A percentile compares a stretch with the other conserved stretches of the same genome.
phyloP scores from a whole-genome alignment of 2,113 vertebrate species.

The Eolophus roseicapilla region DNA sequence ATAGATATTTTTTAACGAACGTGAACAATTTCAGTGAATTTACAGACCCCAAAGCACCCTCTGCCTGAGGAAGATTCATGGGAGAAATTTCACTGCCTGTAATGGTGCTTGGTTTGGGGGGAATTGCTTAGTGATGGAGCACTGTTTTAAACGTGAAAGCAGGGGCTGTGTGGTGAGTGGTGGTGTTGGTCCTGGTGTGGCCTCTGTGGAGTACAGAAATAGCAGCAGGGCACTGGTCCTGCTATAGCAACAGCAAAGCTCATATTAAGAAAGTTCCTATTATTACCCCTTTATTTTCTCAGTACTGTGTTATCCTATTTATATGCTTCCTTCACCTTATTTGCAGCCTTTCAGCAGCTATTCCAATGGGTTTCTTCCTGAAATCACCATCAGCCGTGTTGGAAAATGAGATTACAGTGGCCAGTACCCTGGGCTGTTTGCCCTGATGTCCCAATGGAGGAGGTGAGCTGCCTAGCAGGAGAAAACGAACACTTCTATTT shows the following conservation, averaged over 20 bases:
- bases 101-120: neutral
- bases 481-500: neutral
- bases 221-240: neutral
- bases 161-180: neutral
- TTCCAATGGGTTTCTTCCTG: neutral
- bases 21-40: rapidly evolving
- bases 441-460: neutral
- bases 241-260: rapidly evolving
- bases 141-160: rapidly evolving
- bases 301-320: rapidly evolving
- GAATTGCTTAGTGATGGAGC: neutral
- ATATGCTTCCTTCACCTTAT: neutral
- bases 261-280: neutral
- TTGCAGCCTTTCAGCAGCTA: neutral
- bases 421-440: neutral
- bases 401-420: neutral
- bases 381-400: rapidly evolving
- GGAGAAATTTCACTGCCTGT: neutral
- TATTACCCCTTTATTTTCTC: neutral
- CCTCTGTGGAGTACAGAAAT: neutral
- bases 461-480: neutral
- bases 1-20: neutral
- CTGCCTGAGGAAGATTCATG: neutral
- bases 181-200: neutral
- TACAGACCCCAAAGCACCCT: neutral